Conservation (phyloP, 92 coral and sea anemone species). For the Virgularia gustaviana region DNA sequence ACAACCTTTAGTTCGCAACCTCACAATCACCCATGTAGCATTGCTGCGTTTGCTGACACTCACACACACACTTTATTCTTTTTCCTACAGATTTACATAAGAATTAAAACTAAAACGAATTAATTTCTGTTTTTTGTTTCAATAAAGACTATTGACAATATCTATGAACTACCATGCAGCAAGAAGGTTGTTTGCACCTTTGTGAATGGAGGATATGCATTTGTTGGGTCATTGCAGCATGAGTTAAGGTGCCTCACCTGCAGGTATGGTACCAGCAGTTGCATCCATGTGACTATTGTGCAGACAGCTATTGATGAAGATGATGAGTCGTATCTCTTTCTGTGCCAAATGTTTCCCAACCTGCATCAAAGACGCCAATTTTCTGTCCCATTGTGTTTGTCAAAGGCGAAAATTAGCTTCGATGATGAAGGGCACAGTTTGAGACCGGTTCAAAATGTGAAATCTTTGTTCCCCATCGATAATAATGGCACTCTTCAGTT, state of each 20-base stretch:
- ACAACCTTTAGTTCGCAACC: no score
- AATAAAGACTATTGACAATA: constrained; percentile 3
- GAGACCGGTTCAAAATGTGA: background rate
- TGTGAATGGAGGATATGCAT: constrained; percentile 13
- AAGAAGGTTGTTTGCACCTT: constrained; percentile 1
- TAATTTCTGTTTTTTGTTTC: background rate
- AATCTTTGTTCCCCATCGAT: background rate
- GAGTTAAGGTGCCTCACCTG: constrained; percentile 34
- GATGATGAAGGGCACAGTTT: background rate
- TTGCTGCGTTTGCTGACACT: no score
- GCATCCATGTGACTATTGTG: constrained; percentile 8
- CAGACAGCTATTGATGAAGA: constrained; percentile 13
- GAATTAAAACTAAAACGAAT: no score
- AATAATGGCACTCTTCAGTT: constrained; percentile 5
- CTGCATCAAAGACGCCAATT: background rate
- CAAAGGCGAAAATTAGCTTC: background rate
- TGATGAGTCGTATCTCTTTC: constrained; percentile 14
- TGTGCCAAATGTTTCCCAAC: background rate
- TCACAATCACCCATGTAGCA: no score
- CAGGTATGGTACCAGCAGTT: constrained; percentile 25
- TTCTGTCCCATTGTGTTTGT: background rate
- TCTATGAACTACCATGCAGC: constrained; percentile 13
- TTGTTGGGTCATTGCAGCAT: constrained; percentile 22
- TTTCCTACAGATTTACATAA: no score
- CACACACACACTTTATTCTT: no score